Evolutionary conservation across 2,797 vertebrate genomes (phyloP).

Genomic region (Spinus pinus): DNA sequence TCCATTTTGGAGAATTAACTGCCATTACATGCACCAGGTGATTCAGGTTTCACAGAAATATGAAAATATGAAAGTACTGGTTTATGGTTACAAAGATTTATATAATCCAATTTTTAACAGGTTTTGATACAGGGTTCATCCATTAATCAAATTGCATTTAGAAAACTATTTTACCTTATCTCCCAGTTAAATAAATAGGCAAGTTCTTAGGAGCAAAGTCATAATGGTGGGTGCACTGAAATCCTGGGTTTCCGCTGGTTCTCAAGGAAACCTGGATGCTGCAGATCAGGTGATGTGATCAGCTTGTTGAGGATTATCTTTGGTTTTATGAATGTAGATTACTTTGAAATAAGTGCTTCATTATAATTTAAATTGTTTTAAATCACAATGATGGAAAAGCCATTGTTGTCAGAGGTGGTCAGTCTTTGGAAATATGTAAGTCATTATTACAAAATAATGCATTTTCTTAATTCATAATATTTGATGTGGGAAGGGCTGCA

Average conservation of each 20-base stretch:
- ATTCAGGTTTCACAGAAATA: not conserved
- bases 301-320: not conserved
- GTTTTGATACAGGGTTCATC: not conserved
- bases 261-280: not conserved
- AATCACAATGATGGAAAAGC: not conserved
- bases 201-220: not conserved
- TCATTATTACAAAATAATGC: not conserved
- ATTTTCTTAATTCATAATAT: not conserved
- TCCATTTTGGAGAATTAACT: not conserved
- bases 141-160: not conserved
- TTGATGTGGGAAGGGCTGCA: not conserved
- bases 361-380: not conserved
- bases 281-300: not conserved
- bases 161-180: not conserved
- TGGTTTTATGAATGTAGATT: not conserved
- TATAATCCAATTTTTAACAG: fast-evolving
- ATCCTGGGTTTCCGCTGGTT: not conserved
- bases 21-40: not conserved
- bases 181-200: not conserved
- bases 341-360: not conserved
- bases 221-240: not conserved
- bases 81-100: not conserved
- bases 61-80: not conserved
- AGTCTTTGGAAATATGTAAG: not conserved
- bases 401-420: not conserved